Conservation (phyloP, 1,140 invertebrate species). For the Metaphire vulgaris region DNA sequence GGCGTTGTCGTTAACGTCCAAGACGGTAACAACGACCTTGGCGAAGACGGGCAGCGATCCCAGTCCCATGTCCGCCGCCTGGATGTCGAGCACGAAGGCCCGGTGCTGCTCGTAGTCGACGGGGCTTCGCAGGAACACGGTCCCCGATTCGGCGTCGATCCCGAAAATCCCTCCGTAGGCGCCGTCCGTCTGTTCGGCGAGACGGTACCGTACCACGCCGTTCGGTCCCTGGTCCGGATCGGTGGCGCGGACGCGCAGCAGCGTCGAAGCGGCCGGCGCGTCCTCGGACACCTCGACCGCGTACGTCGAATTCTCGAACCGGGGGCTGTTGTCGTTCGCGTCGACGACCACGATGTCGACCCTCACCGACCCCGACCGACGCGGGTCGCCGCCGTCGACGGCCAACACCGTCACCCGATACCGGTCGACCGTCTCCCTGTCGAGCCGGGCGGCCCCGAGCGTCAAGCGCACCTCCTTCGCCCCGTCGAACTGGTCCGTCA, state of each 20-base stretch:
- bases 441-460: constrained; percentile 1
- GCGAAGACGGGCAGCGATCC: constrained; percentile 65
- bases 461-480: constrained; percentile 10
- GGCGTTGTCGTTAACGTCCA: constrained; percentile 27
- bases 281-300: constrained; percentile 17
- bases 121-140: constrained; percentile 49
- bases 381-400: constrained; percentile 24
- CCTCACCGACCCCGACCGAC: constrained; percentile 14
- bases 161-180: constrained; percentile 25
- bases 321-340: constrained; percentile 29
- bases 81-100: constrained; percentile 33
- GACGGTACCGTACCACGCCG: constrained; percentile 15
- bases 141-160: constrained; percentile 33
- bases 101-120: constrained; percentile 68
- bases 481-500: constrained; percentile 17
- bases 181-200: constrained; percentile 5
- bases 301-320: constrained; percentile 20
- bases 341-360: constrained; percentile 25
- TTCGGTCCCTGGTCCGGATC: constrained; percentile 24
- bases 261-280: background rate
- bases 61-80: constrained; percentile 41
- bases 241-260: constrained; percentile 19
- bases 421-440: constrained; percentile 23
- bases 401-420: constrained; percentile 23
- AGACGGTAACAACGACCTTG: constrained; percentile 45